Evolutionary conservation across 2,888 invertebrate genomes (phyloP).

Genomic region (Melanophora roralis): DNA sequence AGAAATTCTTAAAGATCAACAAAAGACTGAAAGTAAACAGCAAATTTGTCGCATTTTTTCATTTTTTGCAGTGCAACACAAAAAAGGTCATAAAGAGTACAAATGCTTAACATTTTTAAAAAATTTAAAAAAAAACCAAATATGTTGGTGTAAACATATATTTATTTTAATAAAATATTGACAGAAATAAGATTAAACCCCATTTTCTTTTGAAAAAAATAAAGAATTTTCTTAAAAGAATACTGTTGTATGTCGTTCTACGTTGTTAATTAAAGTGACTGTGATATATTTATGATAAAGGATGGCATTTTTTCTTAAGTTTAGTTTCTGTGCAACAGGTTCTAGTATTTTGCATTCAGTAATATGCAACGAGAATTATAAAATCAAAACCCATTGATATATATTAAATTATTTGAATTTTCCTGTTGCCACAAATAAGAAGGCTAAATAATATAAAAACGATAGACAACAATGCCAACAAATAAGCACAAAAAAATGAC

Average conservation of each 20-base stretch:
- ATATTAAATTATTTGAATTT: neutral
- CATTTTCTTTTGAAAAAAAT: neutral
- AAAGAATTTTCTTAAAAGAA: neutral
- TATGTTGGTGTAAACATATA: too few species aligned
- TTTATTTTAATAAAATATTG: constrained; percentile 29
- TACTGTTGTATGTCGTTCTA: too few species aligned
- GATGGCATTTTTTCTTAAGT: too few species aligned
- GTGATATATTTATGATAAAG: too few species aligned
- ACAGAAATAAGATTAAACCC: neutral
- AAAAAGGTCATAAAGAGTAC: constrained; percentile 25
- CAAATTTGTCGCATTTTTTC: constrained; percentile 5
- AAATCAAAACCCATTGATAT: neutral
- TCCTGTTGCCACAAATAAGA: constrained; percentile 11
- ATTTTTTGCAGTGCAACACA: neutral
- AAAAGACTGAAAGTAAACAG: constrained; percentile 8
- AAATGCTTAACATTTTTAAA: constrained; percentile 18
- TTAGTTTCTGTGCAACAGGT: constrained; percentile 60
- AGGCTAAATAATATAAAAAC: neutral
- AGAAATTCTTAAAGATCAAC: constrained; percentile 50
- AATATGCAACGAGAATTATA: constrained; percentile 1
- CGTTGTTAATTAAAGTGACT: too few species aligned
- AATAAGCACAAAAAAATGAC: neutral
- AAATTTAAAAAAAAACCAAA: neutral
- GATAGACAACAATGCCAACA: constrained; percentile 28
- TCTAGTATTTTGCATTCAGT: constrained; percentile 29